Evolutionary conservation across 2,797 vertebrate genomes (phyloP).

Genomic region (Anguilla anguilla): DNA sequence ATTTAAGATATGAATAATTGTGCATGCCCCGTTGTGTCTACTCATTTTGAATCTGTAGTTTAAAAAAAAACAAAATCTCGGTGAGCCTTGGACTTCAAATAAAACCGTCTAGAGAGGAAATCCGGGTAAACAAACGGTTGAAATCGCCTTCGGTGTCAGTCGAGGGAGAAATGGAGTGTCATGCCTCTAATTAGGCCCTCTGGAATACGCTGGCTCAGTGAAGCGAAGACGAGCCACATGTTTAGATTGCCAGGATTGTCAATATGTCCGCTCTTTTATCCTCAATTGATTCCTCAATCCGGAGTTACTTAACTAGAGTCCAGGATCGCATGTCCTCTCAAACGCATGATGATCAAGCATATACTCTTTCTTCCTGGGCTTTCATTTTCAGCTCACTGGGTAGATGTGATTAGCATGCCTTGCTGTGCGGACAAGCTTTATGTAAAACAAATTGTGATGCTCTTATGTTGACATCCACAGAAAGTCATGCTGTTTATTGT

Average conservation of each 20-base stretch:
- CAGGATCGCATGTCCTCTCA: neutral
- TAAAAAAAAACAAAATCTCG: too few relatives aligned
- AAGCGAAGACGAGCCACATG: neutral
- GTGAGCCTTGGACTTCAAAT: neutral
- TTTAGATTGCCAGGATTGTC: constrained; percentile 30
- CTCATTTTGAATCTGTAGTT: neutral
- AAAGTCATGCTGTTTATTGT: neutral
- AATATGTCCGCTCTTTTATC: constrained; percentile 1
- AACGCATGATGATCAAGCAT: neutral
- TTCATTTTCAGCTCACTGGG: neutral
- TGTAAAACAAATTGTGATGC: neutral
- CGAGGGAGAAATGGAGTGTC: constrained; percentile 2
- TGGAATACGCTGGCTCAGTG: neutral
- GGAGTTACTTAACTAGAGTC: neutral
- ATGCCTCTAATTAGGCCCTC: neutral
- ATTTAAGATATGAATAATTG: neutral
- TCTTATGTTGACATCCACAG: neutral
- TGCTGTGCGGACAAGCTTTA: neutral
- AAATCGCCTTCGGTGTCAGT: neutral
- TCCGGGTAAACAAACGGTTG: neutral
- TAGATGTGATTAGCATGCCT: neutral
- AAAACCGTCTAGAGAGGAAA: neutral
- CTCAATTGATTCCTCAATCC: constrained; percentile 16
- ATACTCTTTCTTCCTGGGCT: neutral
- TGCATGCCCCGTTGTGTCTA: neutral